Base-by-base conservation (phyloP, 2,113 vertebrate genomes). In the Chaetodon trifascialis region DNA sequence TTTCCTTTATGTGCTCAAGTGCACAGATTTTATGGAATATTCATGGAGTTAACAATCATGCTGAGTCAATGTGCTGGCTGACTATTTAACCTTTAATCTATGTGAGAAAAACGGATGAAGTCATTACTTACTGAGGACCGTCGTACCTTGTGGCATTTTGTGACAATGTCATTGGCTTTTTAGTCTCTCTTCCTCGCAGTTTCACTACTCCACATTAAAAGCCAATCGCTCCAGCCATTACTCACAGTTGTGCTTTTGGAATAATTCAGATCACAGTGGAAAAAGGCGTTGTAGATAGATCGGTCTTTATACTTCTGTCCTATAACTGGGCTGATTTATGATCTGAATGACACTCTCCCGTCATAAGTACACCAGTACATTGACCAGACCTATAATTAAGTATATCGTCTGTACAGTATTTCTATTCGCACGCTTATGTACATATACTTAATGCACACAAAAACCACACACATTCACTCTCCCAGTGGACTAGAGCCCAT, bases 21-120 rank as follows among this genome's bases (percentile, higher is more conserved):
- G 73, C 68, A 71, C 49, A 42, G 68, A 73, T 78, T 79, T 73
- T 19, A 40, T 34, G 2, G 81, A 91, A 89, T 92, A 91, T 91
- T 90, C 67, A 90, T 79, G 64, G 82, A 71, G 72, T 36, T 79
- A 76, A 73, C 58, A 49, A 59, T 86, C 77, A 68, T 10, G 34
- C 80, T 11, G 30, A 88, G 67, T 87, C 76, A 83, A 80, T 82
- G 70, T 58, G 81, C 56, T 74, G 15, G 36, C 68, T 80, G 58
- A 67, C 64, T 74, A 69, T 86, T 91, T 92, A 90, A 88, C 84
- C 80, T 93, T 91, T 88, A 83, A 80, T 79, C 77, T 70, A 76
- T 90, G 80, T 23, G 70, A 75, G 83, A 63, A 73, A 73, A 80
- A 84, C 23, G 9, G 69, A 80, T 80, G 65, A 59, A 89, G 77